phyloP scores from a whole-genome alignment of 2,113 vertebrate species.

The Menura novaehollandiae region DNA sequence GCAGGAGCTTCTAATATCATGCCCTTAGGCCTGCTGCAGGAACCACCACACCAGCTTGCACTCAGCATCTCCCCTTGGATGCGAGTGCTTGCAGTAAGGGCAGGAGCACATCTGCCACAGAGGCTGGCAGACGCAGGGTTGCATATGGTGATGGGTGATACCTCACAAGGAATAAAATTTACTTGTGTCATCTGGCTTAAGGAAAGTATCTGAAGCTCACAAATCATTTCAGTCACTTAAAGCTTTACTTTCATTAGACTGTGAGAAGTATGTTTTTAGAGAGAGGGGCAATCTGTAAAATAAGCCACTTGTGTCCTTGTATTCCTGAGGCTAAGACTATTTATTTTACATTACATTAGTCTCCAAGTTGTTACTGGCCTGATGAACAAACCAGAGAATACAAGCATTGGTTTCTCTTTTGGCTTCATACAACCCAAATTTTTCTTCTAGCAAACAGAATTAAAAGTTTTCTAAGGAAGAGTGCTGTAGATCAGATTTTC shows the following conservation, averaged over 20 bases:
- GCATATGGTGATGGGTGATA: too few species aligned
- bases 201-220: background rate
- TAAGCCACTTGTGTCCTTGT: background rate
- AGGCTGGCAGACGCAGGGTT: background rate
- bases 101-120: background rate
- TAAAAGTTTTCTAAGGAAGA: background rate
- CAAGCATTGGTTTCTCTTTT: background rate
- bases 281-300: background rate
- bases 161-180: background rate
- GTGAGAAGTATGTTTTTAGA: background rate
- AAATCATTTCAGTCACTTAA: background rate
- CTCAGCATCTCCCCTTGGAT: accelerated
- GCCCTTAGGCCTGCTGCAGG: background rate
- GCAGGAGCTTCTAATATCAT: background rate
- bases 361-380: background rate
- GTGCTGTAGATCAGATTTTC: background rate
- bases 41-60: accelerated
- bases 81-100: accelerated
- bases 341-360: background rate
- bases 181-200: background rate
- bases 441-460: background rate
- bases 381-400: background rate
- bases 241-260: background rate
- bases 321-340: background rate
- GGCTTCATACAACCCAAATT: background rate